Evolutionary conservation across 2,797 vertebrate species (phyloP).

Genomic region (Tinamus major): DNA sequence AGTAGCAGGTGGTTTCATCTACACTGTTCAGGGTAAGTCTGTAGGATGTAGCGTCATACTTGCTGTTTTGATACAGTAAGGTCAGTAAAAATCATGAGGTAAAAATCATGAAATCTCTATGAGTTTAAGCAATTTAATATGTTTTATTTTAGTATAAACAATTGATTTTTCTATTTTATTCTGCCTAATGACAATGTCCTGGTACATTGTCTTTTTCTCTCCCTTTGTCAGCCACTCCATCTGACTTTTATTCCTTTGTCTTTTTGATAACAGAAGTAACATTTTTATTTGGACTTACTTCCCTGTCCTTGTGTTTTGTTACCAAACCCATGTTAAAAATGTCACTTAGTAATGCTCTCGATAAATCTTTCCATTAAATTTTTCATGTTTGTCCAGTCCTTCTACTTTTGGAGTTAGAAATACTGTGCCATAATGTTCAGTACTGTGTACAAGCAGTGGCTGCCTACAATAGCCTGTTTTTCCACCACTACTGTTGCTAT

Average conservation of each 20-base stretch:
- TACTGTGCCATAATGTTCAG: background rate
- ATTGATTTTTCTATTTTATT: background rate
- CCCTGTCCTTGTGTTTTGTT: background rate
- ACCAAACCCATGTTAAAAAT: background rate
- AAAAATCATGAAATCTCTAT: background rate
- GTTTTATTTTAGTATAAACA: background rate
- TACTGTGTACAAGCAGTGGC: background rate
- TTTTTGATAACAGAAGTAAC: background rate
- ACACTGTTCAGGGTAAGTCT: constrained; percentile 89
- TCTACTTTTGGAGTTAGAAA: background rate
- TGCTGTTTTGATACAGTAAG: background rate
- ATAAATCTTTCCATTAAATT: background rate
- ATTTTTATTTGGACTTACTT: background rate
- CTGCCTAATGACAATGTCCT: background rate
- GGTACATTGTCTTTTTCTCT: background rate
- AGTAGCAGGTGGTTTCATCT: constrained; percentile 94
- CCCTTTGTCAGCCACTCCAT: background rate
- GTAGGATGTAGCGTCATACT: background rate
- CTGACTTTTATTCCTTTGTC: background rate
- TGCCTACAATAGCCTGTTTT: background rate
- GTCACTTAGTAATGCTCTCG: background rate
- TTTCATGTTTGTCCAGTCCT: background rate
- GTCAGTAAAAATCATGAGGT: background rate
- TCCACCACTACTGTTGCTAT: background rate
- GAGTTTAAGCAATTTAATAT: background rate